Percentiles rank a stretch among this genome's conserved stretches.
Conservation (phyloP, 92 coral and sea anemone genomes). For the Phymanthus crucifer region DNA sequence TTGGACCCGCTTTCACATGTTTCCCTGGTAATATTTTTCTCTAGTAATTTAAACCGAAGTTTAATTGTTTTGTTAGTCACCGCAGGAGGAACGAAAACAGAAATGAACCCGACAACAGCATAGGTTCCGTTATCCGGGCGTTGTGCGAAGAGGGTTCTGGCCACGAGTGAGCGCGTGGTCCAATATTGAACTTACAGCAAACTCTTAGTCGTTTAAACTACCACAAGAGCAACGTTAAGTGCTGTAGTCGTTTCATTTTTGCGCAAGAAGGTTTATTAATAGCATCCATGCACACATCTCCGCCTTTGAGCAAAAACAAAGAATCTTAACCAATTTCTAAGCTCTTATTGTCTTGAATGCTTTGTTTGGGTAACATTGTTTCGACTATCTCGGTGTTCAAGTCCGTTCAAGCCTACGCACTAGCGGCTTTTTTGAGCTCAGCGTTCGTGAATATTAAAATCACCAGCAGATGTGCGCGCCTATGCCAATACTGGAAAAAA, state of each 20-base stretch:
- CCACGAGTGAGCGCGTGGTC: neutral
- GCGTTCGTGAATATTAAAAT: constrained; percentile 9
- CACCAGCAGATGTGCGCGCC: constrained; percentile 16
- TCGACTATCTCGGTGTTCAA: constrained; percentile 14
- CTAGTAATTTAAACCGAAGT: constrained; percentile 45
- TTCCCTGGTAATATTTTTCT: constrained; percentile 46
- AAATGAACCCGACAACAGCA: constrained; percentile 15
- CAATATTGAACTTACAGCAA: neutral
- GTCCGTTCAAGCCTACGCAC: neutral
- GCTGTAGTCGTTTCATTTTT: neutral
- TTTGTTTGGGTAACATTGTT: constrained; percentile 30
- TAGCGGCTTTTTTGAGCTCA: constrained; percentile 32
- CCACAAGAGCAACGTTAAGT: neutral
- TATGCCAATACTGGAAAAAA: neutral
- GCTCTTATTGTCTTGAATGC: constrained; percentile 12
- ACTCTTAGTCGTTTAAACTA: neutral
- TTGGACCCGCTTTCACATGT: constrained; percentile 28
- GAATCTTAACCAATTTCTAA: neutral
- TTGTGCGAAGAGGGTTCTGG: constrained; percentile 1
- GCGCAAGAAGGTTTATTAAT: neutral
- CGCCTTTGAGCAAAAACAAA: constrained; percentile 3
- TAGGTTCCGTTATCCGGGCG: constrained; percentile 23
- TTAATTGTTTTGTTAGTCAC: constrained; percentile 44
- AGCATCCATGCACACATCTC: neutral
- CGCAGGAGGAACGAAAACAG: constrained; percentile 19